Conservation (phyloP, 2,888 invertebrate genomes). For the Diplazon laetatorius region DNA sequence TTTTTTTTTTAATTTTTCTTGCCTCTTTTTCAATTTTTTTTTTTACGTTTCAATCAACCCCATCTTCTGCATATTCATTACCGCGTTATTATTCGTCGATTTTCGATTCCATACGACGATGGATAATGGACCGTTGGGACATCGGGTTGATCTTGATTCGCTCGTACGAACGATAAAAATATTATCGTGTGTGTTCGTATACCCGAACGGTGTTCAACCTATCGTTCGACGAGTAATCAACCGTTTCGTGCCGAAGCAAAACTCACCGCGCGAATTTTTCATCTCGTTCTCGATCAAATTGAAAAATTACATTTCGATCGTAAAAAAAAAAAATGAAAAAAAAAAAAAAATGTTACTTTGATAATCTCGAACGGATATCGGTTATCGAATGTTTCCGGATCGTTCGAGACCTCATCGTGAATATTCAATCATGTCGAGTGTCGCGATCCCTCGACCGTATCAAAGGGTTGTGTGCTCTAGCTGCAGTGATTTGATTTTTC, state of each 20-base stretch:
- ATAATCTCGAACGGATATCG: conserved; percentile 32
- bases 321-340: too few species aligned
- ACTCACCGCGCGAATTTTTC: too few species aligned
- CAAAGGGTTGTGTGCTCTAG: not conserved
- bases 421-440: conserved; percentile 10
- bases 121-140: not conserved
- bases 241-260: not conserved
- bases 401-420: conserved; percentile 19
- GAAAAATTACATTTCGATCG: conserved; percentile 41
- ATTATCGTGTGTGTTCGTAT: conserved; percentile 21
- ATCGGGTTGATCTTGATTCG: not conserved
- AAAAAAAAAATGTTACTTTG: conserved; percentile 39
- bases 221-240: conserved; percentile 7
- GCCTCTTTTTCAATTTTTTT: too few species aligned
- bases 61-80: too few species aligned
- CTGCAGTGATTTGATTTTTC: not conserved
- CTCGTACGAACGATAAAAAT: not conserved
- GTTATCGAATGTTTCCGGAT: conserved; percentile 14
- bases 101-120: not conserved
- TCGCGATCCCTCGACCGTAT: not conserved
- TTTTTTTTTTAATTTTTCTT: too few species aligned
- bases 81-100: not conserved
- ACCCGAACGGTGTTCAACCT: not conserved
- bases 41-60: too few species aligned
- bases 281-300: conserved; percentile 26